These are phyloP conservation scores for Moxostoma hubbsi DNA, from an alignment of 2,797 vertebrate genomes.

Conservation along the genomic window DNA sequence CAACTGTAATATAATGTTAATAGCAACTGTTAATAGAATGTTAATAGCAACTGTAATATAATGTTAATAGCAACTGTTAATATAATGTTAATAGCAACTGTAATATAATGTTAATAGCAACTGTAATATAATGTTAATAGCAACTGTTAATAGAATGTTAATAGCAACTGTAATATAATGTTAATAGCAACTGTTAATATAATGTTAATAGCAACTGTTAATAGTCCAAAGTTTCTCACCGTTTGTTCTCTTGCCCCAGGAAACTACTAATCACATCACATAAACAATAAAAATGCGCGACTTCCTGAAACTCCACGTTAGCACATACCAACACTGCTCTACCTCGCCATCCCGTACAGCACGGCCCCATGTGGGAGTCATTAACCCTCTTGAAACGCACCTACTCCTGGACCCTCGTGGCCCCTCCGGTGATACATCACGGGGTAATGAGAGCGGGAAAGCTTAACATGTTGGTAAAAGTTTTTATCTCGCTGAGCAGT, in stretches of 20 bases:
- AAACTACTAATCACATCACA: constrained; percentile 7
- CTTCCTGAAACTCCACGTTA: constrained; percentile 60
- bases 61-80: not conserved
- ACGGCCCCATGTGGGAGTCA: constrained; percentile 72
- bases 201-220: not conserved
- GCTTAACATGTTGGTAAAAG: constrained; percentile 6
- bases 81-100: not conserved
- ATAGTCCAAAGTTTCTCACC: not conserved
- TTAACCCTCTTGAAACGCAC: constrained; percentile 65
- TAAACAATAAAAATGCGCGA: not conserved
- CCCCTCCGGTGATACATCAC: constrained; percentile 21
- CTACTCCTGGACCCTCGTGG: constrained; percentile 43
- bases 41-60: too few species aligned
- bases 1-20: not conserved
- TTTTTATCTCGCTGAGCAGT: not conserved
- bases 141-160: not conserved
- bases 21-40: not conserved
- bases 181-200: not conserved
- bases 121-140: not conserved
- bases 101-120: not conserved
- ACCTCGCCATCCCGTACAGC: constrained; percentile 34
- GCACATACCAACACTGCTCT: constrained; percentile 56
- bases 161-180: too few species aligned
- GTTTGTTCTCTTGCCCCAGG: constrained; percentile 21
- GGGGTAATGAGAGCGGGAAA: constrained; percentile 24